A percentile compares a stretch with the other conserved stretches of the same genome.
Conservation (phyloP, 2,797 vertebrate species). For the Enteromius trimaculatus region DNA sequence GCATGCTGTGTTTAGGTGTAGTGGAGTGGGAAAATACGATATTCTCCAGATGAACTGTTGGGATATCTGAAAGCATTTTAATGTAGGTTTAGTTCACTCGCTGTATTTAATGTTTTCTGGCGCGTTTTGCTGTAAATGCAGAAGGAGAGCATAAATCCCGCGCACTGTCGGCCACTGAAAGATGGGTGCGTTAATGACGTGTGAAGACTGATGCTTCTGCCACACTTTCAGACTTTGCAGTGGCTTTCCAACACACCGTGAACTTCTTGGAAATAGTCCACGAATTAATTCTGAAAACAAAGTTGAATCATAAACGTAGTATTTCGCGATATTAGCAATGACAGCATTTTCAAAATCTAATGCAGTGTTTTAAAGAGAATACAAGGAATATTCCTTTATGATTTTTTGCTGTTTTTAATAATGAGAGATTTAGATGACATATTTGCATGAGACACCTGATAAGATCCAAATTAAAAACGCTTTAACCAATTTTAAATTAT, state of each 20-base stretch:
- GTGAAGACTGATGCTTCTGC: constrained; percentile 43
- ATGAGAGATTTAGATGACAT: not conserved
- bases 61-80: not conserved
- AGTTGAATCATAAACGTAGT: not conserved
- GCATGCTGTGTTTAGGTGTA: not conserved
- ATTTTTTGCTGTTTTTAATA: not conserved
- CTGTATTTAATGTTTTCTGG: not conserved
- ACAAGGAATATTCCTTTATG: not conserved
- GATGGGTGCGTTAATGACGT: constrained; percentile 45
- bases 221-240: not conserved
- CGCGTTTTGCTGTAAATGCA: not conserved
- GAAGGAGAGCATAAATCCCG: constrained; percentile 40
- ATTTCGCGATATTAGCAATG: not conserved
- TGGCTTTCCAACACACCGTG: not conserved
- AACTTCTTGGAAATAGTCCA: not conserved
- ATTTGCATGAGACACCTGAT: not conserved
- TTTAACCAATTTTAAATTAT: not conserved
- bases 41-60: not conserved
- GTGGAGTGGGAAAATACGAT: not conserved
- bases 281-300: not conserved
- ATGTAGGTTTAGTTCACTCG: not conserved
- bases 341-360: not conserved
- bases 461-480: not conserved
- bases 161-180: constrained; percentile 43
- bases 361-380: not conserved